A percentile compares a stretch with the other conserved stretches of the same genome.
Evolutionary conservation across 2,797 vertebrate species (phyloP).

Genomic region (Lutjanus argentimaculatus): DNA sequence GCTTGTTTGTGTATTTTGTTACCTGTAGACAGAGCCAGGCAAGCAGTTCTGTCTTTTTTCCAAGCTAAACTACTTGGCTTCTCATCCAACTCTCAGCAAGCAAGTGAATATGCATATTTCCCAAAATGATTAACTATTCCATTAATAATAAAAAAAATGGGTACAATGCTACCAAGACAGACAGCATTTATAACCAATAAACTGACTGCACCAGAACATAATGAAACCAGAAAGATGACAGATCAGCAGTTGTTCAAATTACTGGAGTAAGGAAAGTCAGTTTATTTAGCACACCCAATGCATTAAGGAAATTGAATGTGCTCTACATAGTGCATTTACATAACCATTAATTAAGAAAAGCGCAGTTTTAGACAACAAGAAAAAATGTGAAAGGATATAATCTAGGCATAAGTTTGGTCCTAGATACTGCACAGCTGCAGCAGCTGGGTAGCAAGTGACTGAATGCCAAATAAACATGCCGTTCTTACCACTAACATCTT

Average conservation of each 20-base stretch:
- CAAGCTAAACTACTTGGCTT: neutral
- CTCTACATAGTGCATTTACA: neutral
- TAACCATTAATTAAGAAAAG: neutral
- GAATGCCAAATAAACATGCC: conserved; percentile 41
- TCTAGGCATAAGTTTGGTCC: neutral
- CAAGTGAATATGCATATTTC: neutral
- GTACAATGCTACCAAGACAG: neutral
- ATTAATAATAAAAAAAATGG: neutral
- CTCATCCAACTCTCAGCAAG: neutral
- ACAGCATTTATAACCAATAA: neutral
- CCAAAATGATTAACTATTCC: neutral
- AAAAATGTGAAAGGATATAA: neutral
- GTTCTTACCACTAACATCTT: conserved; percentile 19
- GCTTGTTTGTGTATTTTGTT: neutral
- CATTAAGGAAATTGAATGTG: neutral
- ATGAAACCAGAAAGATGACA: neutral
- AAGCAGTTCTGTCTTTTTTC: neutral
- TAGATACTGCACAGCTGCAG: conserved; percentile 26
- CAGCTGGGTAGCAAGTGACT: conserved; percentile 12
- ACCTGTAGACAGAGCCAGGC: neutral
- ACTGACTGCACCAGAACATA: neutral
- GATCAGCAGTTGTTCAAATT: neutral
- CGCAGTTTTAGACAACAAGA: neutral
- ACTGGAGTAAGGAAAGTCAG: neutral
- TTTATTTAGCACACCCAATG: neutral